Conservation (phyloP, 2,888 invertebrate species). For the Tenodera sinensis region DNA sequence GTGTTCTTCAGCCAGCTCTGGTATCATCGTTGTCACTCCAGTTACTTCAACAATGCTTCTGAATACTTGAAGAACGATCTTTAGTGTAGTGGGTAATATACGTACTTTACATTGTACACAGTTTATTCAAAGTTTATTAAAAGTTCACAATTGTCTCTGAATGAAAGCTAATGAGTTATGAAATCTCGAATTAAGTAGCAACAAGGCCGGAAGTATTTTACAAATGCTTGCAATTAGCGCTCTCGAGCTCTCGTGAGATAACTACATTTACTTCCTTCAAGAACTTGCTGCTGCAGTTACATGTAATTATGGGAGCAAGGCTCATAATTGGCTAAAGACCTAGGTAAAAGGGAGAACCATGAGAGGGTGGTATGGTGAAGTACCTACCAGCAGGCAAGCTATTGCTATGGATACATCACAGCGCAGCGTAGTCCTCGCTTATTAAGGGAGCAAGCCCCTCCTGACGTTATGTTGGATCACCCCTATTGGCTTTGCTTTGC, state of each 20-base stretch:
- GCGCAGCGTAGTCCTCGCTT: neutral
- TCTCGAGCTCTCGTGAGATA: neutral
- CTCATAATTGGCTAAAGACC: neutral
- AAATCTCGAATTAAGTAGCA: neutral
- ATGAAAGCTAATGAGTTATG: neutral
- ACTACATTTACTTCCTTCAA: neutral
- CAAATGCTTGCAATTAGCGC: neutral
- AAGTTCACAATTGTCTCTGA: neutral
- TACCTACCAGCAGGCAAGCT: neutral
- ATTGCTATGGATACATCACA: neutral
- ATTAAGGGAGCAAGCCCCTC: neutral
- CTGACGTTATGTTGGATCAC: neutral
- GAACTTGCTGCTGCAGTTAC: neutral
- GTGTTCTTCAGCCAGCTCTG: too few relatives aligned
- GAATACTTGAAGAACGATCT: too few relatives aligned
- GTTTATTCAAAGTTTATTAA: too few relatives aligned
- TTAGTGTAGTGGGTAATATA: too few relatives aligned
- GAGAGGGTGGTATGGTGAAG: too few relatives aligned
- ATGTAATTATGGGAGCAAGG: constrained; percentile 4
- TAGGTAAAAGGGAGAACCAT: neutral
- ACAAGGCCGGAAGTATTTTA: neutral
- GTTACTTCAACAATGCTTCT: too few relatives aligned
- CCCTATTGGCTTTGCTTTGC: neutral
- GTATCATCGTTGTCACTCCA: too few relatives aligned
- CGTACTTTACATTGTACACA: too few relatives aligned